Evolutionary conservation across 2,888 invertebrate species (phyloP), one percentile per base, ranked within the genome.

Genomic region (Phasia obesa): DNA sequence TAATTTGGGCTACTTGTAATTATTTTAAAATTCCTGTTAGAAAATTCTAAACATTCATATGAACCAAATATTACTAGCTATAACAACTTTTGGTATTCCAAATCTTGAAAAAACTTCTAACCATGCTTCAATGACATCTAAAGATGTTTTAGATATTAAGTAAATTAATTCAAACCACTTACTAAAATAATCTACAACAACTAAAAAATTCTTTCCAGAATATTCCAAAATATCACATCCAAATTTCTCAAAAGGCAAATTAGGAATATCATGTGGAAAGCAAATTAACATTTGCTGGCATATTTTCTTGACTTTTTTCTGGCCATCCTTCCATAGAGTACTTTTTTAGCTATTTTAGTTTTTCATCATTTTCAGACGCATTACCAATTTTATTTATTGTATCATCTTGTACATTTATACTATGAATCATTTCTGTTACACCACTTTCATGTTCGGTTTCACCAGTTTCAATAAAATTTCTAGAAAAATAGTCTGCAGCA

Each of bases 51-150:
- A 23, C 47, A 47, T 7, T 47, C 27, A 17, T n/a, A 64, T 27
- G 44, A 64, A 47, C 27, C 64, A 47, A 64, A 47, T n/a, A 27
- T 62, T 44, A 44, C 23, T 47, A 11, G 64, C 64, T 7, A 47
- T 27, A 5, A 64, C 6, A 11, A 47, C 9, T 64, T 64, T 47
- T 17, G 25, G 27, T 64, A 64, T 64, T 13, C 47, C 25, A 25
- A 47, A 64, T 27, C 17, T 2, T 21, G n/a, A 42, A 38, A 60
- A 62, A 42, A 25, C n/a, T n/a, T n/a, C n/a, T 27, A n/a, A 25
- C 44, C 25, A 27, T 27, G 9, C 2, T 62, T 17, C 15, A 35
- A 62, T 62, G 2, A 62, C 25, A 13, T 47, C 62, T 9, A 17
- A 62, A 38, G 38, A 13, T 13, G 21, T 38, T 38, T 59, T 59